Percentiles rank a stretch among this genome's conserved stretches.
phyloP scores from a whole-genome alignment of 2,113 vertebrate genomes.

The Progne subis region DNA sequence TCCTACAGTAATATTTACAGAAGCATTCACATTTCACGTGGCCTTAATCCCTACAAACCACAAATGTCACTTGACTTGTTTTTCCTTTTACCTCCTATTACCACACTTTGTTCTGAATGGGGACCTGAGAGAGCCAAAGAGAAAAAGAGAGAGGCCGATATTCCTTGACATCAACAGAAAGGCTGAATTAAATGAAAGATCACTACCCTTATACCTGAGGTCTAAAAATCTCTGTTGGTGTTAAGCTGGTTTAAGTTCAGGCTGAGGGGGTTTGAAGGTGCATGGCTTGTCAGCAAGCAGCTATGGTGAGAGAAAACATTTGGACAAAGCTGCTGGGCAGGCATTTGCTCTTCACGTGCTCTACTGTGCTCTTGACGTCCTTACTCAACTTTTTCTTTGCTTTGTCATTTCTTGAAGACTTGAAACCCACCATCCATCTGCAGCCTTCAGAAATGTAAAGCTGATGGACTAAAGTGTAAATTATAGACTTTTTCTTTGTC shows the following conservation, averaged over 20 bases:
- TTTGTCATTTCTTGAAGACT: background rate
- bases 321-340: accelerated
- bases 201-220: background rate
- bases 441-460: background rate
- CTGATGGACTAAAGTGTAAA: background rate
- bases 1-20: background rate
- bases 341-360: accelerated
- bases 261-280: background rate
- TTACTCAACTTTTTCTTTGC: background rate
- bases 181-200: background rate
- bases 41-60: background rate
- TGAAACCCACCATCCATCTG: background rate
- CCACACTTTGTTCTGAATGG: background rate
- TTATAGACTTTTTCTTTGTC: background rate
- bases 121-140: background rate
- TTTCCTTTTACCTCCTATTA: background rate
- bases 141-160: background rate
- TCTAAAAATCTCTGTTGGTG: background rate
- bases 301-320: background rate
- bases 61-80: background rate
- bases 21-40: background rate
- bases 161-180: background rate
- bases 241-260: background rate
- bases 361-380: background rate
- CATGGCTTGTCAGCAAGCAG: background rate